phyloP scores from a whole-genome alignment of 2,888 invertebrate species.

The Agrochola circellaris region DNA sequence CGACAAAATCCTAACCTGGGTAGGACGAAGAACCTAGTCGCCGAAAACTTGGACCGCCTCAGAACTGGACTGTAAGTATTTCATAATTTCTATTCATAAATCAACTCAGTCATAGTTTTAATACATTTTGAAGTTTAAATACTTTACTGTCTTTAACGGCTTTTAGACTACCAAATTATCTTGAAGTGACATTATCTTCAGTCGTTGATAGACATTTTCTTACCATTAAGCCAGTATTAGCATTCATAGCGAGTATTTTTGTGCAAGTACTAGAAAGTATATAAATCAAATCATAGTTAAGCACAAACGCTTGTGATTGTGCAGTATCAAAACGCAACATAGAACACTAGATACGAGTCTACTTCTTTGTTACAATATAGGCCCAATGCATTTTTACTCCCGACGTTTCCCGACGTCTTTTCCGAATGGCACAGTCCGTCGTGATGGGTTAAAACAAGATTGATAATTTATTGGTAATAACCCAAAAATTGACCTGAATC shows the following conservation, averaged over 20 bases:
- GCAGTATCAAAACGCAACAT: not conserved
- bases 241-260: not conserved
- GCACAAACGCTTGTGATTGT: not conserved
- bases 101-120: not conserved
- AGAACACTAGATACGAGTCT: not conserved
- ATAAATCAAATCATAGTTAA: not conserved
- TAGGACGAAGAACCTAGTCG: constrained; percentile 80
- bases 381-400: not conserved
- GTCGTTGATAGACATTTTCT: not conserved
- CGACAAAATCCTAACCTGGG: constrained; percentile 86
- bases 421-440: not conserved
- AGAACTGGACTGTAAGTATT: constrained; percentile 81
- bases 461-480: not conserved
- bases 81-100: not conserved
- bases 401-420: not conserved
- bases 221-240: not conserved
- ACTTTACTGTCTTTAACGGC: not conserved
- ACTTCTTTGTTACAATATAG: not conserved
- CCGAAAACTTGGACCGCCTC: constrained; percentile 78
- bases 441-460: not conserved
- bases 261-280: not conserved
- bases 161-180: not conserved
- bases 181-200: not conserved
- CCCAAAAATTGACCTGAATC: not conserved
- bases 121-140: not conserved